A percentile compares a stretch with the other conserved stretches of the same genome.
Conservation (phyloP, 2,888 invertebrate species). For the Melieria omissa region DNA sequence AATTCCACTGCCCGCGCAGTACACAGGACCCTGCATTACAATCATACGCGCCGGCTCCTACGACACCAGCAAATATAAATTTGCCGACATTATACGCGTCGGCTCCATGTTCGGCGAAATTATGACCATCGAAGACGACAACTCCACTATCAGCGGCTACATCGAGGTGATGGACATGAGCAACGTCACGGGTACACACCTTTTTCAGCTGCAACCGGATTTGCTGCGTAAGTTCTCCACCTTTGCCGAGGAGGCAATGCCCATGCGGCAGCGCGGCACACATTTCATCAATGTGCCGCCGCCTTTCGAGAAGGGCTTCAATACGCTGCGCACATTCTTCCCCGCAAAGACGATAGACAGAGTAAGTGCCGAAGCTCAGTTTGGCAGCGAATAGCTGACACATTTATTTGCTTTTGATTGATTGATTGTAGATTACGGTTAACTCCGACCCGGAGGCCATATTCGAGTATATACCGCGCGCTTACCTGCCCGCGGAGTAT, state of each 20-base stretch:
- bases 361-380: conserved; percentile 65
- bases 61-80: conserved; percentile 68
- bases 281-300: conserved; percentile 73
- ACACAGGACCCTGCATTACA: conserved; percentile 68
- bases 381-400: background rate
- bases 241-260: conserved; percentile 72
- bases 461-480: conserved; percentile 71
- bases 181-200: conserved; percentile 69
- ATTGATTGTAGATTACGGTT: conserved; percentile 68
- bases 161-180: conserved; percentile 72
- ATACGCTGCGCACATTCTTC: conserved; percentile 72
- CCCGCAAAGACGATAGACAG: conserved; percentile 73
- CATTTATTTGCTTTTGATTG: background rate
- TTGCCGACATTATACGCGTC: conserved; percentile 70
- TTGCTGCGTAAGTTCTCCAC: conserved; percentile 72
- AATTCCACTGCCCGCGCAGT: conserved; percentile 60
- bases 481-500: conserved; percentile 74
- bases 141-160: conserved; percentile 70
- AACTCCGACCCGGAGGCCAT: conserved; percentile 71
- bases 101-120: conserved; percentile 74
- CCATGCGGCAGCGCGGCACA: conserved; percentile 72
- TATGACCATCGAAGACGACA: conserved; percentile 74
- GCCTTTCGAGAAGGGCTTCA: conserved; percentile 72
- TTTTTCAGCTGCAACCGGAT: conserved; percentile 72
- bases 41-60: conserved; percentile 69